Conservation (phyloP, 1,140 invertebrate species). For the Hypsibius dujardini region DNA sequence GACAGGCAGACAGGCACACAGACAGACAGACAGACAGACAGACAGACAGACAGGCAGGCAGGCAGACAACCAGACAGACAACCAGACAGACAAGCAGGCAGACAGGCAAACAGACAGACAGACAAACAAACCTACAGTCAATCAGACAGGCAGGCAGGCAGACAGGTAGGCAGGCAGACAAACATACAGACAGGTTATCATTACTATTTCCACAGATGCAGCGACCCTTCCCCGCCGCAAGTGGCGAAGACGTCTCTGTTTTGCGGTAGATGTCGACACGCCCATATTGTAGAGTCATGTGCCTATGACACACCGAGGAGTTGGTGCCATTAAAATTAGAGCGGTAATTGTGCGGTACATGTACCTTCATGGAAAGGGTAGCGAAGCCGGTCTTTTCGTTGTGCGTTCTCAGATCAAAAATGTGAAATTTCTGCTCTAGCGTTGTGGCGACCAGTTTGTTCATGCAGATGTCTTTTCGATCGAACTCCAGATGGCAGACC, state of each 20-base stretch:
- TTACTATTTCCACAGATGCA: conserved; percentile 84
- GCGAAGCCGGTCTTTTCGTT: conserved; percentile 72
- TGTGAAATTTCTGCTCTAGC: conserved; percentile 73
- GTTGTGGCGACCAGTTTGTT: conserved; percentile 83
- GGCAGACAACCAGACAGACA: too few species aligned
- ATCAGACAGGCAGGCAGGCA: too few species aligned
- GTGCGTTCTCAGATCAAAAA: conserved; percentile 70
- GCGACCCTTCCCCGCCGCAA: conserved; percentile 62
- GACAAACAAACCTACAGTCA: too few species aligned
- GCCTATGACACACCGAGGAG: conserved; percentile 33
- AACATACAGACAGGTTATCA: conserved; percentile 22
- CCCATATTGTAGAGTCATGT: conserved; percentile 69
- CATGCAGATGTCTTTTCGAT: conserved; percentile 79
- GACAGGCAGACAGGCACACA: too few species aligned
- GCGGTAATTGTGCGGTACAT: conserved; percentile 21
- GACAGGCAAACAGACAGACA: too few species aligned
- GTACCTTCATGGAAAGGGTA: conserved; percentile 50
- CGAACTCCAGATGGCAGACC: conserved; percentile 75
- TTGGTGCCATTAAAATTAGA: conserved; percentile 17
- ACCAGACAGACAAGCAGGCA: too few species aligned
- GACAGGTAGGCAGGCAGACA: too few species aligned
- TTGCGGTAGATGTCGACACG: conserved; percentile 67
- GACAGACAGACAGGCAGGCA: too few species aligned
- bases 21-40: too few species aligned
- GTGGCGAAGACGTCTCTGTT: conserved; percentile 85